Percentiles rank a stretch among this genome's conserved stretches.
Conservation (phyloP, 2,797 vertebrate species). For the Furcifer pardalis region DNA sequence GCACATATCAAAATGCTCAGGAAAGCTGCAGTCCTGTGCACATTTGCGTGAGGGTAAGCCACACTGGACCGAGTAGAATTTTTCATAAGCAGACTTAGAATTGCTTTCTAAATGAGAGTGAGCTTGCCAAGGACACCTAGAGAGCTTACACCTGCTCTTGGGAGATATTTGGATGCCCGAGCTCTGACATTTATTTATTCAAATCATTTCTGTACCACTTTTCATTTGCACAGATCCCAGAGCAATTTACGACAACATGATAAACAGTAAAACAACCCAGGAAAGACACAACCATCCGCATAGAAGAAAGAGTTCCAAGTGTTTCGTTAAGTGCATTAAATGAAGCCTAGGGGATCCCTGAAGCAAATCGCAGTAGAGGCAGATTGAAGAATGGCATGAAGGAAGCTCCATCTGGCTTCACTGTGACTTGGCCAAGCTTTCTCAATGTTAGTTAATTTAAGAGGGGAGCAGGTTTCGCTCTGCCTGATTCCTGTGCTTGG, state of each 20-base stretch:
- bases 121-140: not conserved
- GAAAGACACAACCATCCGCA: not conserved
- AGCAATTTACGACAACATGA: not conserved
- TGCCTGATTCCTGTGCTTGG: not conserved
- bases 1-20: not conserved
- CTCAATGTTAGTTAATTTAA: not conserved
- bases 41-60: not conserved
- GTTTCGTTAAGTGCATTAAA: not conserved
- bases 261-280: not conserved
- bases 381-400: not conserved
- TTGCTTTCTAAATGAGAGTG: not conserved
- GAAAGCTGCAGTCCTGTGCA: not conserved
- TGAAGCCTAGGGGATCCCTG: no score
- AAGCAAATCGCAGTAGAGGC: not conserved
- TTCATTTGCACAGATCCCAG: not conserved
- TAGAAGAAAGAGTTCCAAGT: not conserved
- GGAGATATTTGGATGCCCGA: not conserved
- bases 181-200: not conserved
- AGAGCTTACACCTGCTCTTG: not conserved
- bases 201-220: not conserved
- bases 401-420: not conserved
- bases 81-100: not conserved
- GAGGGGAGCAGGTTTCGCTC: no score
- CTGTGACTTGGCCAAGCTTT: not conserved
- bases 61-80: not conserved